A percentile compares a stretch with the other conserved stretches of the same genome.
Conservation (phyloP, 2,888 invertebrate genomes). For the Lasioglossum marginatum region DNA sequence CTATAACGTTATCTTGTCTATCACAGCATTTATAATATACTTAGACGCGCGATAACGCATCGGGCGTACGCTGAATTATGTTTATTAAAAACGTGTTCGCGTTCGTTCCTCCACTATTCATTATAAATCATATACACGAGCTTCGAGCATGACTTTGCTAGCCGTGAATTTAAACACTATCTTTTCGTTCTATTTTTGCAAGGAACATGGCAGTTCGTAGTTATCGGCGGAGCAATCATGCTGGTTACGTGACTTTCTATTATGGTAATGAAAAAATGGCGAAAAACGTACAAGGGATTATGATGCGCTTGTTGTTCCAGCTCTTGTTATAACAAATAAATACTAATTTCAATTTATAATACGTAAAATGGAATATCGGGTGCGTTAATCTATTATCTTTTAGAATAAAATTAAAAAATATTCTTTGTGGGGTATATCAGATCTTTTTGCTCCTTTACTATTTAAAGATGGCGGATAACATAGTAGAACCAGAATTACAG, state of each 20-base stretch:
- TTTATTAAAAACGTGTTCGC: constrained; percentile 51
- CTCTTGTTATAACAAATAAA: background rate
- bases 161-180: constrained; percentile 8
- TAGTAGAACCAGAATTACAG: background rate
- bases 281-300: background rate
- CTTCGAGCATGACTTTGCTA: constrained; percentile 12
- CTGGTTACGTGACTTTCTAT: background rate
- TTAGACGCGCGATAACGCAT: constrained; percentile 46
- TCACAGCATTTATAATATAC: constrained; percentile 45
- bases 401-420: background rate
- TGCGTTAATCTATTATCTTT: background rate
- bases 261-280: constrained; percentile 1
- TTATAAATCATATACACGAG: constrained; percentile 38
- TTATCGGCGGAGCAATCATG: background rate
- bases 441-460: background rate
- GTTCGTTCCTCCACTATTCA: constrained; percentile 18
- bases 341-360: background rate
- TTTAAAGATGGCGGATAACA: background rate
- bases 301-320: background rate
- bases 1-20: constrained; percentile 54
- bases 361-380: background rate
- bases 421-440: background rate
- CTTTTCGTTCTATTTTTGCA: background rate
- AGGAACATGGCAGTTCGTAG: background rate
- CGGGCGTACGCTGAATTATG: constrained; percentile 38